Evolutionary conservation across 2,888 invertebrate genomes (phyloP), one percentile per base, ranked within the genome.

Genomic region (Hydropsyche betteni): DNA sequence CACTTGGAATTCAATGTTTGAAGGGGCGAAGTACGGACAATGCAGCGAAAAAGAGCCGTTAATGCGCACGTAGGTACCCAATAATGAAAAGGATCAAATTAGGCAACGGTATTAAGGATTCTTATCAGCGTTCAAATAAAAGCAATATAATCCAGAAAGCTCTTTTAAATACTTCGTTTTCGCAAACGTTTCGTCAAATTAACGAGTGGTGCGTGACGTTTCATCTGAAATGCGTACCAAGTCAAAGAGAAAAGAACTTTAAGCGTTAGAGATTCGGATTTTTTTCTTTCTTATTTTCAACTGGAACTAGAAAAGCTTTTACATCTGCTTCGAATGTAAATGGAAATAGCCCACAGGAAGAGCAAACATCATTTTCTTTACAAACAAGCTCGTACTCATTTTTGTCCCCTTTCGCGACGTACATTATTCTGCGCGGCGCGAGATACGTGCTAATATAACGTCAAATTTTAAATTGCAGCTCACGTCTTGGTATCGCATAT

Each of bases 311-410:
- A 38, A 61, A 12, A 38, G 36, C 68, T 68, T 68, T 68, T 68
- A 24, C 58, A 16, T 58, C 24, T 68, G 36, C 34, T 1, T 44
- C 44, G 53, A 36, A 74, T 44, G 69, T 74, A 69, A 68, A 69
- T 74, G 74, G 16, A 69, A 74, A 74, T 74, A 16, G 74, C 74
- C 74, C 68, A 74, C 74, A 74, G 74, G 64, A 70, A 75, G 55
- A 16, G 69, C 64, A 75, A 75, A 75, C 75, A 70, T 70, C 61
- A 75, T 75, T 75, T 75, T 75, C 75, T 69, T 55, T 34, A 70
- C 75, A 75, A 75, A 70, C 70, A 75, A 69, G 69, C 44, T 55
- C 61, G 16, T 50, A 58, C 70, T 70, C 53, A 75, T 70, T 75
- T 75, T 69, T 58, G 52, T 12, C 61, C 55, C 38, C 61, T 16